Conservation (phyloP, 2,888 invertebrate genomes). For the Opisthograptis luteolata region DNA sequence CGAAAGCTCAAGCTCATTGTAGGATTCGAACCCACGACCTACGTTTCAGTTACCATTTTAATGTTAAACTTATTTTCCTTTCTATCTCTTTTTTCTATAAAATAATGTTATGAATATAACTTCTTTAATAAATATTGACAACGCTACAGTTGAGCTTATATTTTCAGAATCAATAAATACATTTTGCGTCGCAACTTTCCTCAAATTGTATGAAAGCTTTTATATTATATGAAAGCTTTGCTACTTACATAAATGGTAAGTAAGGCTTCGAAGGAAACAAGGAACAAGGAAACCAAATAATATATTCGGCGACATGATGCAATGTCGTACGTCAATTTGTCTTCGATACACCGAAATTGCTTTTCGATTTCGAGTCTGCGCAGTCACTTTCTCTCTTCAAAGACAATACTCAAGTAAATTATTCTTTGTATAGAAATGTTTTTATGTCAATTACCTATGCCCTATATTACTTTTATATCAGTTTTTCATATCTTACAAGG, state of each 20-base stretch:
- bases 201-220: not conserved
- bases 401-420: not conserved
- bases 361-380: not conserved
- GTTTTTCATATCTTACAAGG: too few species aligned
- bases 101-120: too few species aligned
- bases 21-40: too few species aligned
- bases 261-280: conserved; percentile 3
- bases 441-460: not conserved
- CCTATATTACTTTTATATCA: too few species aligned
- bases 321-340: conserved; percentile 18
- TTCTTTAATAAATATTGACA: too few species aligned
- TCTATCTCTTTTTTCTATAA: too few species aligned
- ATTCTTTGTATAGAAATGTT: not conserved
- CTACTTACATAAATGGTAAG: not conserved
- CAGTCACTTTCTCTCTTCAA: not conserved
- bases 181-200: not conserved
- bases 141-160: not conserved
- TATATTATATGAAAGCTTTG: not conserved
- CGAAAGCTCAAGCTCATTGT: too few species aligned
- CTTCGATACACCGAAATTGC: conserved; percentile 8
- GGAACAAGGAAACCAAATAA: conserved; percentile 14
- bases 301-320: conserved; percentile 16
- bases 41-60: too few species aligned
- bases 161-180: not conserved
- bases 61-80: too few species aligned